Conservation (phyloP, 2,888 invertebrate species). For the Galerucella nymphaeae region DNA sequence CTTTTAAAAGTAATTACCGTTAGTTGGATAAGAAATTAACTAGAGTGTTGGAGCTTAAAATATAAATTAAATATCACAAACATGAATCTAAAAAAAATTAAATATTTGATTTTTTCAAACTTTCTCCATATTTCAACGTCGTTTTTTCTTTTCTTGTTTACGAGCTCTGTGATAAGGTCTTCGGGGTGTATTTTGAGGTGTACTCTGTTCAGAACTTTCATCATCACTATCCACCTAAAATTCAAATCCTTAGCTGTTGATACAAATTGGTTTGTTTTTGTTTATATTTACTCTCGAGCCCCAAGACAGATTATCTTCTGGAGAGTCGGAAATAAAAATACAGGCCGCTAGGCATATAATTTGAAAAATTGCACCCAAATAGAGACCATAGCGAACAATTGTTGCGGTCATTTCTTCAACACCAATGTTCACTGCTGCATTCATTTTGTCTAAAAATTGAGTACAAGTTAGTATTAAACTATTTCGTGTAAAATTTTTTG, state of each 20-base stretch:
- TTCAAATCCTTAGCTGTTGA: neutral
- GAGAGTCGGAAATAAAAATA: constrained; percentile 78
- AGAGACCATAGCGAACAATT: constrained; percentile 82
- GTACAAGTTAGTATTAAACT: too few species aligned
- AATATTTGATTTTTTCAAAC: neutral
- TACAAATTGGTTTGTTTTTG: neutral
- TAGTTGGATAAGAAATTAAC: neutral
- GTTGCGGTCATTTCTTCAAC: constrained; percentile 79
- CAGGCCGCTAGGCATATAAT: constrained; percentile 85
- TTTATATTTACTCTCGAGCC: constrained; percentile 65
- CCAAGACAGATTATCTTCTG: constrained; percentile 63
- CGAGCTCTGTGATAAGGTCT: constrained; percentile 72
- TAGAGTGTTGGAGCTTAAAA: neutral
- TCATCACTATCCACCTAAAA: constrained; percentile 75
- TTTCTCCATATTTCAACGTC: constrained; percentile 66
- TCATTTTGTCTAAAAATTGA: constrained; percentile 55
- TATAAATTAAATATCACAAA: constrained; percentile 6
- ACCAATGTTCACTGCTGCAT: constrained; percentile 67
- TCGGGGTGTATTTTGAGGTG: constrained; percentile 76
- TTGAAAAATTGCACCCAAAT: constrained; percentile 90
- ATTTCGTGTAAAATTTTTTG: neutral
- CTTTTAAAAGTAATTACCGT: neutral
- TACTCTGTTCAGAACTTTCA: constrained; percentile 78
- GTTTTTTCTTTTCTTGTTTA: constrained; percentile 78
- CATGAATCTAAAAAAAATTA: neutral